Evolutionary conservation across 1,140 invertebrate genomes (phyloP), one percentile per base, ranked within the genome.

Genomic region (Hetaerina americana): DNA sequence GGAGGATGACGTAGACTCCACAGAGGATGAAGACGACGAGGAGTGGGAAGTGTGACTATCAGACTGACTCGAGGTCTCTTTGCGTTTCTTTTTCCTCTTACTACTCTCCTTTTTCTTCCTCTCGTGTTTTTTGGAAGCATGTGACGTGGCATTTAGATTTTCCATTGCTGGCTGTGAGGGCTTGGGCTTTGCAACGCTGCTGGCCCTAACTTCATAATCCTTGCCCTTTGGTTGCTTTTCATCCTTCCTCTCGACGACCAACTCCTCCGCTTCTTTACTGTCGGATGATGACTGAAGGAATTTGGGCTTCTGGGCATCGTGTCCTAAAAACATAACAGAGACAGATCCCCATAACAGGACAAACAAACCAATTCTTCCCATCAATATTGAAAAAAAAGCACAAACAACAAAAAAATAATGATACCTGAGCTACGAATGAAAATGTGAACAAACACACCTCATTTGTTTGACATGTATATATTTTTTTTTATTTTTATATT

Each of bases 181-280:
- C 40, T n/a, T 2, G 15, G 40, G 22, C 40, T 57, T 57, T 5
- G 40, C 10, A n/a, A n/a, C n/a, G 22, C 22, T n/a, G 10, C 40
- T 12, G 26, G 22, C 68, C 68, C 68, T 27, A 26, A 27, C 68
- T 69, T 27, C 26, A 27, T 69, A 25, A 69, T 69, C 26, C 18
- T 69, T 28, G n/a, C 68, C 68, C 68, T 69, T 69, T 26, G n/a
- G 22, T 69, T 69, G 26, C 22, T 28, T 69, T 27, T 69, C 68
- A 5, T 69, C 68, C 26, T 69, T 69, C 68, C 2, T 10, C 68
- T 69, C 68, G 15, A n/a, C 27, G 12, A 27, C 28, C 5, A 69
- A n/a, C 10, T 25, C 1, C n/a, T 5, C 68, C 26, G 28, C n/a
- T 18, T 69, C 68, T 18, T 69, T 69, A 27, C 22, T 26, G 22